Conservation (phyloP, 2,797 vertebrate genomes). For the Neopelma chrysocephalum region DNA sequence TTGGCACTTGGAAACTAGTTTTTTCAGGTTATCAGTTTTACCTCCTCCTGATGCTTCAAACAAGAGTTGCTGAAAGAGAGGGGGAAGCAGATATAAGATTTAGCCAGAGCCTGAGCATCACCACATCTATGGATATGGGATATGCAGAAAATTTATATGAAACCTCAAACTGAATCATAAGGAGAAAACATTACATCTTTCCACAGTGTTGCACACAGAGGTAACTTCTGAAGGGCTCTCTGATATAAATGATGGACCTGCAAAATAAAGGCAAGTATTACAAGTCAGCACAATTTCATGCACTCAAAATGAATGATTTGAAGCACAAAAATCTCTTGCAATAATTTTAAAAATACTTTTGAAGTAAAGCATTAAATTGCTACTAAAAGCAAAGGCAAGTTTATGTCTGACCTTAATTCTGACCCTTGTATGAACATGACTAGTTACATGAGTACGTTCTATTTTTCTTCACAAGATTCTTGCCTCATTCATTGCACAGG, state of each 20-base stretch:
- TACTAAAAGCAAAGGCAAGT: slow-evolving; percentile 20
- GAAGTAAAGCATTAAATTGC: neutral
- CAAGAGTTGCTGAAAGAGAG: slow-evolving; percentile 91
- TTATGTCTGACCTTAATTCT: slow-evolving; percentile 56
- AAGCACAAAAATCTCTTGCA: neutral
- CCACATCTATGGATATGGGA: slow-evolving; percentile 82
- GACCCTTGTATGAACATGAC: slow-evolving; percentile 7
- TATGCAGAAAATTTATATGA: slow-evolving; percentile 80
- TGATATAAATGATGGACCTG: slow-evolving; percentile 92
- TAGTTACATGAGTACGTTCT: neutral
- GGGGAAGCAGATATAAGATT: slow-evolving; percentile 81
- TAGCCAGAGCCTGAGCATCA: slow-evolving; percentile 75
- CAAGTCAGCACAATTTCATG: neutral
- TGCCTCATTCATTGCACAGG: slow-evolving; percentile 60
- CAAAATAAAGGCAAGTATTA: slow-evolving; percentile 72
- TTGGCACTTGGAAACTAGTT: slow-evolving; percentile 92
- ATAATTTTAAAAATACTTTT: neutral
- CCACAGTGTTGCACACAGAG: slow-evolving; percentile 94
- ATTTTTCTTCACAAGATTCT: slow-evolving; percentile 41
- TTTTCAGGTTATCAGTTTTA: slow-evolving; percentile 92
- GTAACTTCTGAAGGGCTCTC: slow-evolving; percentile 91
- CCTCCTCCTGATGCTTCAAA: slow-evolving; percentile 93
- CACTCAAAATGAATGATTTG: neutral
- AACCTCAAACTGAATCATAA: slow-evolving; percentile 81
- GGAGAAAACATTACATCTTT: slow-evolving; percentile 93